phyloP scores from a whole-genome alignment of 2,888 invertebrate species.

The Chalcis sispes region DNA sequence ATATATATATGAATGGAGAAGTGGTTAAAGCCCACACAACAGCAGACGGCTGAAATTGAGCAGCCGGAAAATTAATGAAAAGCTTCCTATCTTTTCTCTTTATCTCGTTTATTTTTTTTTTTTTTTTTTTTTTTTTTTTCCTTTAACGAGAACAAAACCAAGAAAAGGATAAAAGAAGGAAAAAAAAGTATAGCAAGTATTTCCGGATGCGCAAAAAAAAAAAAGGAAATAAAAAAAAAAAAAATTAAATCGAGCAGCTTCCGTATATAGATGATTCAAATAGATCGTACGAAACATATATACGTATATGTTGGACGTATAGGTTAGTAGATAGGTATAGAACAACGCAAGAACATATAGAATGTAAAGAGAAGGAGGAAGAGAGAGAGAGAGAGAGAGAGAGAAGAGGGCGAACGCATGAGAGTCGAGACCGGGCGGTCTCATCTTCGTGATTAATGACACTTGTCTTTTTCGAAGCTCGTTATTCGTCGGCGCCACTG shows the following conservation, averaged over 20 bases:
- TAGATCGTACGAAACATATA: too few species aligned
- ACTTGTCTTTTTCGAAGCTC: background rate
- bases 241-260: too few species aligned
- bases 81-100: background rate
- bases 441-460: slow-evolving; percentile 43
- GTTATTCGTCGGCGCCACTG: background rate
- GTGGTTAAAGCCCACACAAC: too few species aligned
- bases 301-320: too few species aligned
- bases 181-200: background rate
- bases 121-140: too few species aligned
- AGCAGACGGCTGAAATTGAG: background rate
- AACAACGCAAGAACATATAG: too few species aligned
- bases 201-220: background rate
- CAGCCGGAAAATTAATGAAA: slow-evolving; percentile 34
- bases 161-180: background rate
- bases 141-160: too few species aligned
- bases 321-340: too few species aligned
- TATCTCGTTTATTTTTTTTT: too few species aligned
- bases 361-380: background rate
- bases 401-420: background rate
- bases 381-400: slow-evolving; percentile 1
- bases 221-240: background rate
- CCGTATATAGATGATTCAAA: too few species aligned
- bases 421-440: background rate
- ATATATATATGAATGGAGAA: background rate